phyloP scores from a whole-genome alignment of 2,113 vertebrate species.

The Pionites leucogaster region DNA sequence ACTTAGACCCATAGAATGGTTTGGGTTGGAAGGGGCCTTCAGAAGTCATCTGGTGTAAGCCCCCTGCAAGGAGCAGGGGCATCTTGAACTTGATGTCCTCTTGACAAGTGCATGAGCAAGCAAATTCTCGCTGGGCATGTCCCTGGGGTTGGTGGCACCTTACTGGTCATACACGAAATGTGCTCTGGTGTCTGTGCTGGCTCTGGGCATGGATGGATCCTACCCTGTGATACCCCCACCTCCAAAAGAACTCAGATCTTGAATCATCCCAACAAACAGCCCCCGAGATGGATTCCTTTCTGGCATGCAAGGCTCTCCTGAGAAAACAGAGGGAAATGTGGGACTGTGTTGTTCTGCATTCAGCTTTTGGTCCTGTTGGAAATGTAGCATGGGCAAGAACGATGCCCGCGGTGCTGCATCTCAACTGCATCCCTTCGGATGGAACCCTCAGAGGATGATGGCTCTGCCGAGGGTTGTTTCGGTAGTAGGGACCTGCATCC shows the following conservation, averaged over 20 bases:
- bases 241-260: background rate
- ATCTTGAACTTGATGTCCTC: background rate
- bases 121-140: background rate
- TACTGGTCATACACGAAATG: fast-evolving
- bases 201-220: background rate
- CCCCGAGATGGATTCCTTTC: background rate
- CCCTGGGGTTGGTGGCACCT: fast-evolving
- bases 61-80: background rate
- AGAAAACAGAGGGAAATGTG: fast-evolving
- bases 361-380: background rate
- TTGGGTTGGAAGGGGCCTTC: background rate
- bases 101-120: background rate
- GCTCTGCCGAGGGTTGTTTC: fast-evolving
- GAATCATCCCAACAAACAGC: background rate
- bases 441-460: fast-evolving
- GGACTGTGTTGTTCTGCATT: background rate
- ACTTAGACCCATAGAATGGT: background rate
- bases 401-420: background rate
- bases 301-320: background rate
- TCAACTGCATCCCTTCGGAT: background rate
- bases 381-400: fast-evolving
- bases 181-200: background rate
- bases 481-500: background rate
- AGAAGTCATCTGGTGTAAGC: background rate
- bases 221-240: background rate